These are phyloP conservation scores for Tetramorium alpestre DNA, from an alignment of 1,140 invertebrate species.

Conservation along the genomic window DNA sequence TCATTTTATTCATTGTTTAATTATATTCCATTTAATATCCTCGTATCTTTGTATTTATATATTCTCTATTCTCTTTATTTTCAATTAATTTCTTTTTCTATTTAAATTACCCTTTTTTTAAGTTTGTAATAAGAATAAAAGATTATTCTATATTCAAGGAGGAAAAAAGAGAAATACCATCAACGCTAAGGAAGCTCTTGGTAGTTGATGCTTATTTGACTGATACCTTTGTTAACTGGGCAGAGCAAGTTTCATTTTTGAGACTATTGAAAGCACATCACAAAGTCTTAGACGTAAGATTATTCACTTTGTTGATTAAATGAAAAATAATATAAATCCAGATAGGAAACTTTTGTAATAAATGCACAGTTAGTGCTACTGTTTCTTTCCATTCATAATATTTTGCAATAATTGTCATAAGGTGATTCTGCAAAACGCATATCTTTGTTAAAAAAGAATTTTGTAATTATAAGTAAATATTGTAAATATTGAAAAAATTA, in stretches of 20 bases:
- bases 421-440: too few relatives aligned
- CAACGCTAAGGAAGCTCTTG: constrained; percentile 86
- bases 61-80: neutral
- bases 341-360: too few relatives aligned
- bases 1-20: neutral
- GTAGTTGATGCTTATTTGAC: constrained; percentile 88
- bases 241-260: constrained; percentile 87
- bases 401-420: too few relatives aligned
- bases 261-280: constrained; percentile 88
- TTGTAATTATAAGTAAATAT: too few relatives aligned
- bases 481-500: too few relatives aligned
- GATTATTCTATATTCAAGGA: constrained; percentile 29
- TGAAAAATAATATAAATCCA: neutral
- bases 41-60: neutral
- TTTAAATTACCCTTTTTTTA: neutral
- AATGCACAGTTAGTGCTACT: too few relatives aligned
- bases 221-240: constrained; percentile 87
- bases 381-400: too few relatives aligned
- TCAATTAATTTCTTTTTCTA: neutral
- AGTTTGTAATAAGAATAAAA: neutral
- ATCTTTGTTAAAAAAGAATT: too few relatives aligned
- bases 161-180: constrained; percentile 84
- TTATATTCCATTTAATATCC: neutral
- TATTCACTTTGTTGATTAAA: neutral
- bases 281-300: constrained; percentile 89